These are phyloP conservation scores for Ceyx melanurus DNA, from an alignment of 2,113 vertebrate species.

Conservation along the genomic window DNA sequence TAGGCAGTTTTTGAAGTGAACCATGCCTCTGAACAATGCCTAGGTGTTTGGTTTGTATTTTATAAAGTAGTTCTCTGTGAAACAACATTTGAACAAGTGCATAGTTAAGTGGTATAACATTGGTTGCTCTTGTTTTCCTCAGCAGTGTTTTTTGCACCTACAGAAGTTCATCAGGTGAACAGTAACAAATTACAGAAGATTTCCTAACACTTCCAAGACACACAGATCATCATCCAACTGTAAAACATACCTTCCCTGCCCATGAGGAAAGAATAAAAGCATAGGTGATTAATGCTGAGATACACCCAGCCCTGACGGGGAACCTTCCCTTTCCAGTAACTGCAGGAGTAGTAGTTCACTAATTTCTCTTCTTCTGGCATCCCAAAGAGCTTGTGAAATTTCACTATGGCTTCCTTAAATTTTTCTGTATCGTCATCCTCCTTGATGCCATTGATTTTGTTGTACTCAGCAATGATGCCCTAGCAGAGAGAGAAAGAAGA, in stretches of 20 bases:
- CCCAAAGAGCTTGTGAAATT: slow-evolving; percentile 93
- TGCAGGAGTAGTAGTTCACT: slow-evolving; percentile 98
- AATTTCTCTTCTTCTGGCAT: slow-evolving; percentile 98
- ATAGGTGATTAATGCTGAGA: slow-evolving; percentile 98
- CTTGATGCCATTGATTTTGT: slow-evolving; percentile 93
- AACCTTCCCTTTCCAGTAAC: slow-evolving; percentile 97
- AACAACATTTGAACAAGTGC: background rate
- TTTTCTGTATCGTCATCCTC: slow-evolving; percentile 97
- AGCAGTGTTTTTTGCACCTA: background rate
- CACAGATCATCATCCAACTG: background rate
- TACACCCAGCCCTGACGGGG: slow-evolving; percentile 98
- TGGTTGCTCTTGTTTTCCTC: background rate
- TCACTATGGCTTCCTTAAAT: slow-evolving; percentile 94
- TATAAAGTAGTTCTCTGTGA: no score
- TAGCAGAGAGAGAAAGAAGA: slow-evolving; percentile 48
- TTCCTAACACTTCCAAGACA: background rate
- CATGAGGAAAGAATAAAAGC: slow-evolving; percentile 96
- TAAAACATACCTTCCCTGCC: slow-evolving; percentile 90
- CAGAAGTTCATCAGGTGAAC: background rate
- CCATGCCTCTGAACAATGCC: background rate
- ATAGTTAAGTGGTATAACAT: background rate
- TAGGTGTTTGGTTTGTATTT: background rate
- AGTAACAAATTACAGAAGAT: background rate
- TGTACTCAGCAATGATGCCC: slow-evolving; percentile 97
- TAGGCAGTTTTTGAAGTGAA: background rate